Conservation (phyloP, 2,113 vertebrate species). For the zebrafish (Danio rerio) region DNA sequence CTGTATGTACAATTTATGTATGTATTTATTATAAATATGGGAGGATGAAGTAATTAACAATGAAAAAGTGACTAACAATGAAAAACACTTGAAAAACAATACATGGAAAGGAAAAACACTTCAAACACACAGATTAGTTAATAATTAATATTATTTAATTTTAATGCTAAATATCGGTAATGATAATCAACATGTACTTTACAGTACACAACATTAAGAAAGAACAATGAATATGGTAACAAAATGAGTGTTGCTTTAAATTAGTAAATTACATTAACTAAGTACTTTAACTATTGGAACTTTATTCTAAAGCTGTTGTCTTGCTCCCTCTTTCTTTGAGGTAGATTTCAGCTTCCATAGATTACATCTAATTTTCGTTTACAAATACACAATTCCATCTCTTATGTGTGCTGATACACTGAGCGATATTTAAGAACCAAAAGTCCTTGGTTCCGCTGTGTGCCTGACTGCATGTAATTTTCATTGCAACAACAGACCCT, state of each 20-base stretch:
- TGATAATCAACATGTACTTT: no score
- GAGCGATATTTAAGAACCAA: neutral
- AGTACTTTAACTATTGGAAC: neutral
- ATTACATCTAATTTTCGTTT: neutral
- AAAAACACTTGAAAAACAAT: no score
- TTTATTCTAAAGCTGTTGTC: neutral
- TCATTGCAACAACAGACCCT: constrained; percentile 18
- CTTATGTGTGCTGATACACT: neutral
- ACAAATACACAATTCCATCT: neutral
- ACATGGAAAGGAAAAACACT: no score
- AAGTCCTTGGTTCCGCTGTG: neutral
- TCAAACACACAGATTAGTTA: no score
- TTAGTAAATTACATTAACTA: neutral
- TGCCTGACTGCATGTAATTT: constrained; percentile 2
- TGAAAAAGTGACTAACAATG: no score
- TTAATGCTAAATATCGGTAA: no score
- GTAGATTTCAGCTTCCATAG: neutral
- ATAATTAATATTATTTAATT: no score
- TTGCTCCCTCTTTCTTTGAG: neutral
- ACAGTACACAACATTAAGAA: neutral
- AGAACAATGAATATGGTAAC: neutral
- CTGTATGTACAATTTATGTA: no score
- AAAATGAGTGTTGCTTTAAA: neutral
- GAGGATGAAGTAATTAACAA: no score
- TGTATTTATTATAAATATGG: no score